Base-by-base conservation (phyloP, 1,140 invertebrate genomes). In the Drosophila mayri region DNA sequence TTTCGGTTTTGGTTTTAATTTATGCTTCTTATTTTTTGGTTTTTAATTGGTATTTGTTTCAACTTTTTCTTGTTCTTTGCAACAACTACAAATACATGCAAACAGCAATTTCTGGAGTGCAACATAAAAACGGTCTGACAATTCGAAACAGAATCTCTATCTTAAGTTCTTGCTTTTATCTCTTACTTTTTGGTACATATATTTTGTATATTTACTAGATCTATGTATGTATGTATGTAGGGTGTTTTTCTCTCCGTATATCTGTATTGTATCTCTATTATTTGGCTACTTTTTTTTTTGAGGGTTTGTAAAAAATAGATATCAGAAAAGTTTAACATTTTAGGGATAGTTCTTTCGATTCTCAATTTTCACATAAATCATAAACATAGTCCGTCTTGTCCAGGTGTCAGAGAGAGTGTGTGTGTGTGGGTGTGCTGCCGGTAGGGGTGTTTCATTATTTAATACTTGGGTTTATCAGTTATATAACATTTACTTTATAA, bases 361-460 rank as follows among this genome's bases (percentile, higher is more conserved):
- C 41, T 74, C 18, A 25, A 28, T 11, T 55, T 32, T 35, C 49
- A 20, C 28, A 62, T 50, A 41, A 25, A 25, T 43, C 16, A 54
- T 60, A 55, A 59, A 30, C 37, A 32, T 64, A 32, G 60, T 55
- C 64, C 25, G 25, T 25, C 25, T 25, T 25, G 10, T 49, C 16
- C 44, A 5, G 14, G 4, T 47, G 9, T 47, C 0, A n/a, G 25
- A 75, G 54, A 55, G 18, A 25, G 44, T 2, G 44, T 9, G 44
- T 25, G 22, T 37, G 52, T 61, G 62, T 72, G 73, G 2, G 25
- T 25, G 25, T 25, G 2, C 44, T 88, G 80, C 79, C 83, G 83
- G 83, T 87, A 87, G 83, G 83, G 83, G 80, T 87, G 83, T 87
- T 87, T 87, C 83, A 83, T 77, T 77, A 81, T 74, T 73, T 62